Base-by-base conservation (phyloP, 2,888 invertebrate species). In the Koerneria pararmatus region DNA sequence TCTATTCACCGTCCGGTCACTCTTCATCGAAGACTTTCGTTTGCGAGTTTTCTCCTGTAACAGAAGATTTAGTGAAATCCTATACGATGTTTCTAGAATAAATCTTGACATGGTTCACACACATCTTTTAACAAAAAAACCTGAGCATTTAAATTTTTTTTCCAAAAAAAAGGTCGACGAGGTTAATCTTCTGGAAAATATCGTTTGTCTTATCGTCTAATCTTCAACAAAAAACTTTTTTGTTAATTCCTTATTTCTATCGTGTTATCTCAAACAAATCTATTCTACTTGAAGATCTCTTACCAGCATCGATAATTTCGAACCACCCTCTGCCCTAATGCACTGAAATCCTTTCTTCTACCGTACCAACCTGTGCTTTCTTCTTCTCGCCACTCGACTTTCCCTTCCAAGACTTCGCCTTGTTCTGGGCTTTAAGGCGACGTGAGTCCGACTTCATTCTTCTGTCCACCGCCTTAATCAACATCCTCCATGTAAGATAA, bases 381-480 rank as follows among this genome's bases (percentile, higher is more conserved):
- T 58, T 57, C 58, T 65, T 65, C 58, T 57, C 65, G 22, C 49
- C 46, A 15, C 58, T 48, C 5, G 58, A 49, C 51, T 34, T 65
- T 31, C 48, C 37, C 58, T 65, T 65, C 65, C 65, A 65, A 3
- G 58, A 65, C 31, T 37, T 15, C n/a, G n/a, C 29, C 57, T 51
- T 57, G 35, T 58, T 61, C 46, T 32, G 27, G 27, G 37, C 59
- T 57, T 68, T 68, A 53, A 49, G 32, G 35, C 22, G 48, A 29
- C 35, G 31, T 19, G 48, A 27, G 37, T 68, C 68, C 48, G 54
- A 60, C 48, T 65, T 65, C 68, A 68, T 22, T 34, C 68, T 6
- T 11, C 51, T 22, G 41, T 68, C 68, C 60, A 68, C 68, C 48
- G 29, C 41, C 64, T 64, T 3, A n/a, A n/a, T n/a, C n/a, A n/a